Evolutionary conservation across 2,113 vertebrate species (phyloP).

Genomic region (Grammomys dolichurus): DNA sequence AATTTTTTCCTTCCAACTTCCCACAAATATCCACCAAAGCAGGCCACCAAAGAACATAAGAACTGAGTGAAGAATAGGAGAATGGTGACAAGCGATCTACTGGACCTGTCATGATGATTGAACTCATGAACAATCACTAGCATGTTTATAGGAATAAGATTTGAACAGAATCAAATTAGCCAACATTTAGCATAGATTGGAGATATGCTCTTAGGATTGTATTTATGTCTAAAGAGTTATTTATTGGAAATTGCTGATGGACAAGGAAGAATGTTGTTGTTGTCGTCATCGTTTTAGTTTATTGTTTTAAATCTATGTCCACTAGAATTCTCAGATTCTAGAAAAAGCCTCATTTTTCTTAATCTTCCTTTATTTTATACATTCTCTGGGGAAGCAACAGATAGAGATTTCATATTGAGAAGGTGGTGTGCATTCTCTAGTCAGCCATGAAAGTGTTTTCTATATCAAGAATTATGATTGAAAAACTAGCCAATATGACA

Average conservation of each 20-base stretch:
- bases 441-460: not conserved
- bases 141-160: not conserved
- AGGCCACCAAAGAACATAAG: not conserved
- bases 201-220: not conserved
- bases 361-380: not conserved
- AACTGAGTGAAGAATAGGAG: too few species aligned
- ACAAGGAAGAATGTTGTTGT: not conserved
- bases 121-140: not conserved
- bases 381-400: not conserved
- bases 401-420: not conserved
- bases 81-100: too few species aligned
- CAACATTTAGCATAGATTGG: not conserved
- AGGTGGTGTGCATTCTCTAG: not conserved
- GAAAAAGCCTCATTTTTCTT: not conserved
- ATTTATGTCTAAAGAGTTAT: too few species aligned
- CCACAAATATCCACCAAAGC: not conserved
- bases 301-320: not conserved
- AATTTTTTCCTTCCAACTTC: not conserved
- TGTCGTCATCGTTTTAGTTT: not conserved
- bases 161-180: accelerated
- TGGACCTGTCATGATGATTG: not conserved
- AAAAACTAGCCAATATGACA: not conserved
- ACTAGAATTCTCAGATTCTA: not conserved
- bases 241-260: not conserved
- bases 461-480: not conserved